Conservation (phyloP, 2,797 vertebrate species). For the Malurus leucopterus region DNA sequence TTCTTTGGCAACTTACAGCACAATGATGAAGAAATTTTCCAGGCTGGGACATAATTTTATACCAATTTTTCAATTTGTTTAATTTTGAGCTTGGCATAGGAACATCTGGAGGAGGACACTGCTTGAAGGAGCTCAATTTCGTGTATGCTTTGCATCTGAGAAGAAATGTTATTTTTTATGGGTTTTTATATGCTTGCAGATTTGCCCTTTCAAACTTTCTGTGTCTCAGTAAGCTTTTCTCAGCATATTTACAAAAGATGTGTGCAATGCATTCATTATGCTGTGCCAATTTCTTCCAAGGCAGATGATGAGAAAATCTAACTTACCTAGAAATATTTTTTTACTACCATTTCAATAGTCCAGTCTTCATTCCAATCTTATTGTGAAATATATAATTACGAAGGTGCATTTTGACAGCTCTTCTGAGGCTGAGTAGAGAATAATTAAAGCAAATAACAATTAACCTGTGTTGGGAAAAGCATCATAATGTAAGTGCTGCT, state of each 20-base stretch:
- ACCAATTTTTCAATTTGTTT: not conserved
- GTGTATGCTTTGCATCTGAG: not conserved
- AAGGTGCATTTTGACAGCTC: not conserved
- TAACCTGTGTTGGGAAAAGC: not conserved
- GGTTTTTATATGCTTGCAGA: not conserved
- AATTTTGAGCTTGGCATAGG: not conserved
- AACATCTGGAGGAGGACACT: not conserved
- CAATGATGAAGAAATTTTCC: not conserved
- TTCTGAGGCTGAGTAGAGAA: constrained; percentile 30
- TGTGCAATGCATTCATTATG: not conserved
- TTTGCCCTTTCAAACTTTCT: not conserved
- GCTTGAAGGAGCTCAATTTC: not conserved
- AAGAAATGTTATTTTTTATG: not conserved
- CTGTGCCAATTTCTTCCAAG: not conserved
- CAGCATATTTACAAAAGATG: not conserved
- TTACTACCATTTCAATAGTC: not conserved
- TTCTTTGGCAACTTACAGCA: not conserved
- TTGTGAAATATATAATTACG: not conserved
- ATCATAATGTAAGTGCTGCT: not conserved
- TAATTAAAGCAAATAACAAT: constrained; percentile 54
- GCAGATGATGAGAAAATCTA: not conserved
- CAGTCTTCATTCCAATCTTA: not conserved
- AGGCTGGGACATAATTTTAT: not conserved
- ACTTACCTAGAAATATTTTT: not conserved
- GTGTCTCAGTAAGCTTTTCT: not conserved